Evolutionary conservation across 1,140 invertebrate genomes (phyloP).

Genomic region (Panagrolaimus sp.): DNA sequence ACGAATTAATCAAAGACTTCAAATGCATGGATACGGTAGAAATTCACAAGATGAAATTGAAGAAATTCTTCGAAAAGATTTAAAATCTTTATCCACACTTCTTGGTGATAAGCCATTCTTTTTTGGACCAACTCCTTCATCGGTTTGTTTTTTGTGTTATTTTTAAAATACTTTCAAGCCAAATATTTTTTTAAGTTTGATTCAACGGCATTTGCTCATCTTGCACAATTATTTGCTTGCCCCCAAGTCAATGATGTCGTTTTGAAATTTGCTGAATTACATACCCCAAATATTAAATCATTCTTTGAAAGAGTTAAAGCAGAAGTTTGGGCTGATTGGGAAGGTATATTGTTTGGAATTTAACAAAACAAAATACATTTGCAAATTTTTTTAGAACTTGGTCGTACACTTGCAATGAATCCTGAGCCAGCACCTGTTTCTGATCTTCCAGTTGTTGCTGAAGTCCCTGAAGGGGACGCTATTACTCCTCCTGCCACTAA

Average conservation of each 20-base stretch:
- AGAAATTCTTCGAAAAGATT: conserved; percentile 80
- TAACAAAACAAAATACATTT: no score
- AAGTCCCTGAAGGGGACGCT: no score
- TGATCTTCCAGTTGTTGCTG: no score
- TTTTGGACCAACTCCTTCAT: conserved; percentile 82
- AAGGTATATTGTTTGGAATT: no score
- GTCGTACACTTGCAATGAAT: no score
- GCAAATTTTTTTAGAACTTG: no score
- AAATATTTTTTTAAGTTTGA: conserved; percentile 32
- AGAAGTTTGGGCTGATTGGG: background rate
- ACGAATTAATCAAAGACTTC: conserved; percentile 21
- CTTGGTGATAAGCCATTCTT: conserved; percentile 74
- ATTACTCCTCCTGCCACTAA: no score
- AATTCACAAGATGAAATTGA: conserved; percentile 81
- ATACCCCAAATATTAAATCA: conserved; percentile 30
- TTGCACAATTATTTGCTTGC: conserved; percentile 24
- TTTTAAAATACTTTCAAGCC: background rate
- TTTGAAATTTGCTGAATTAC: conserved; percentile 33
- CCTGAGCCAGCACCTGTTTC: no score
- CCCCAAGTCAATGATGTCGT: conserved; percentile 22
- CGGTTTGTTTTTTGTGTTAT: conserved; percentile 61
- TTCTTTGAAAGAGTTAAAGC: conserved; percentile 33
- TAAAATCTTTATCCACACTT: conserved; percentile 76
- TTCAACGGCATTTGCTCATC: conserved; percentile 29
- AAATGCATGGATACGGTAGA: conserved; percentile 72